A percentile compares a stretch with the other conserved stretches of the same genome.
phyloP scores from a whole-genome alignment of 2,888 invertebrate species.

The Ischnura elegans region DNA sequence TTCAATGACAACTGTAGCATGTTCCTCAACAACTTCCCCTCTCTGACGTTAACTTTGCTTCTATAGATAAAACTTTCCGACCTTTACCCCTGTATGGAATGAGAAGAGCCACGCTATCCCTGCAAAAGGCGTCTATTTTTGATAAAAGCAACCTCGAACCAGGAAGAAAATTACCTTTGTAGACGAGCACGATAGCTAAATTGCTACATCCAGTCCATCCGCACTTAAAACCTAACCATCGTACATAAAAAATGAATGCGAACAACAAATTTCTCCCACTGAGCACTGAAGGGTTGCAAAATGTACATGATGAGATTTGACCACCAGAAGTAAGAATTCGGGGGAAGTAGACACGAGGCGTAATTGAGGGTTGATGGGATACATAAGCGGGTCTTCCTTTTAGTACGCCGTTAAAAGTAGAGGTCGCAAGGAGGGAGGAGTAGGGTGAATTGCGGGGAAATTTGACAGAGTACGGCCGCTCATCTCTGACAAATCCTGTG shows the following conservation, averaged over 20 bases:
- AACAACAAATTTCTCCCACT: no score
- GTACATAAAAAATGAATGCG: no score
- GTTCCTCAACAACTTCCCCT: no score
- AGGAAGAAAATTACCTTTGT: no score
- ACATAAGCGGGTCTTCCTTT: slow-evolving; percentile 8
- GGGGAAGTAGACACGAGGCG: background rate
- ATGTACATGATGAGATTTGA: background rate
- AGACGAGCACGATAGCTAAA: no score
- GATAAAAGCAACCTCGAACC: no score
- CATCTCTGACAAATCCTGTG: slow-evolving; percentile 21
- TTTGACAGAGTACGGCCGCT: slow-evolving; percentile 11
- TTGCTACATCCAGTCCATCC: no score
- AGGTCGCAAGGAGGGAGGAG: background rate
- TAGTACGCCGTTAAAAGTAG: background rate
- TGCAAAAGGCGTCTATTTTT: no score
- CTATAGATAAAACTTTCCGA: no score
- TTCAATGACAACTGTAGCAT: no score
- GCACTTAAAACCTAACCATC: no score
- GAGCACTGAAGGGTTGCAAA: background rate
- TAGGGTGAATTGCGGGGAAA: background rate
- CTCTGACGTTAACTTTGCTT: no score
- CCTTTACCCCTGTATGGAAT: background rate
- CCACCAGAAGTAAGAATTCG: background rate
- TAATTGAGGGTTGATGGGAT: background rate
- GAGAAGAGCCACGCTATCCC: background rate